Base-by-base conservation (phyloP, 2,113 vertebrate genomes). In the Nettapus auritus region DNA sequence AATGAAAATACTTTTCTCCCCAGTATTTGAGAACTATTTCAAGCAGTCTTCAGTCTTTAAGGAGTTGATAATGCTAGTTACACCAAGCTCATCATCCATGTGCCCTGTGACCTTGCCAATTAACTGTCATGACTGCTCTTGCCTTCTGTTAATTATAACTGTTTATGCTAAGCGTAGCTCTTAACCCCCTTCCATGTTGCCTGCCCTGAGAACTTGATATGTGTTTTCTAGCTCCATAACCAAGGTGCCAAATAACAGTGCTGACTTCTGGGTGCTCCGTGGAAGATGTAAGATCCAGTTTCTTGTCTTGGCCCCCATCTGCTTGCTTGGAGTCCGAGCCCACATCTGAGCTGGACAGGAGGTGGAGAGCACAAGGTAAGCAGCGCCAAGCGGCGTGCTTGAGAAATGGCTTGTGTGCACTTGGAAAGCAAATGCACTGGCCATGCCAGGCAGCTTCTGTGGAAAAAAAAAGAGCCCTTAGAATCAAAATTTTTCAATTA, bases 11-110 rank as follows among this genome's bases (percentile, higher is more conserved):
- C 6, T 44, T 82, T 42, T 33, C 1, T 17, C 57, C 13, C 5
- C 46, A 26, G 18, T 34, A 56, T 66, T 94, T 88, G 44, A 38
- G 18, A 64, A 79, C 56, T 28, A 63, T 40, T 38, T 63, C 18
- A 17, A 40, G 20, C 11, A 13, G 8, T 52, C 62, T 50, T 52
- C 75, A 33, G 13, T 36, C 60, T 77, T 48, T 31, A 16, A 66
- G 31, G 34, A 76, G 31, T 4, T 71, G 44, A 23, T 64, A 19
- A 26, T 81, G 21, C 67, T 42, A 29, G 3, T 50, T 87, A 52
- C 19, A 69, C 25, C 5, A 4, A 13, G 10, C n/a, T 8, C 2
- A 60, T 75, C 2, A 60, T 75, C 2, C 1, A 21, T 34, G 6
- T 14, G 15, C 25, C 20, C 62, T 59, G 62, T 48, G 18, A 44